These are phyloP conservation scores for Drosophila hawaiiensis DNA, from an alignment of 2,888 invertebrate genomes.

Conservation along the genomic window DNA sequence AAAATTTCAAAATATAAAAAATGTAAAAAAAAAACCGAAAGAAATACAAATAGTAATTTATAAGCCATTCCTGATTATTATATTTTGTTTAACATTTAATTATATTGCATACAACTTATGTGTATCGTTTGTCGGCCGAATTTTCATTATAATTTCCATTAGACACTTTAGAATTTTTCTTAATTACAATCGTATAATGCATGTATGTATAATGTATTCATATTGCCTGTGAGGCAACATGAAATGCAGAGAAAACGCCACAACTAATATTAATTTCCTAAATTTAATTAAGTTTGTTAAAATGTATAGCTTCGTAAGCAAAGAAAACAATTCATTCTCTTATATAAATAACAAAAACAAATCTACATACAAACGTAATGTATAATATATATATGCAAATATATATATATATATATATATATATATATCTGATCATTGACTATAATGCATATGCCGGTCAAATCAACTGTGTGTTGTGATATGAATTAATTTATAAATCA, in stretches of 20 bases:
- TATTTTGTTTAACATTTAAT: constrained; percentile 41
- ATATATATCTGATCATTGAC: constrained; percentile 36
- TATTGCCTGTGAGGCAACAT: constrained; percentile 68
- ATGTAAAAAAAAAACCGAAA: constrained; percentile 38
- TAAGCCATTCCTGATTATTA: constrained; percentile 75
- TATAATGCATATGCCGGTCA: constrained; percentile 61
- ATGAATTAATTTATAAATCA: constrained; percentile 77
- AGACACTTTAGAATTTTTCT: constrained; percentile 12
- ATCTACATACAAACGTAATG: constrained; percentile 28
- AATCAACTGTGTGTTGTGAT: constrained; percentile 81
- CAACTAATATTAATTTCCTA: constrained; percentile 76
- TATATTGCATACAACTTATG: constrained; percentile 5
- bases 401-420: constrained; percentile 45
- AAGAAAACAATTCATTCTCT: constrained; percentile 60
- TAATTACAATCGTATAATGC: constrained; percentile 10
- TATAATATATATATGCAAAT: constrained; percentile 36
- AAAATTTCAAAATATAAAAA: constrained; percentile 14
- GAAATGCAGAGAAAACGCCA: constrained; percentile 61
- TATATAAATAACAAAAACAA: constrained; percentile 32
- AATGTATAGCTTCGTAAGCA: constrained; percentile 68
- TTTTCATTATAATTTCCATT: constrained; percentile 18
- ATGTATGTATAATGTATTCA: constrained; percentile 41
- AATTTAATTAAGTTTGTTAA: constrained; percentile 76
- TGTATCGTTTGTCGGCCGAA: constrained; percentile 20
- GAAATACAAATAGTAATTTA: constrained; percentile 48